Conservation (phyloP, 2,888 invertebrate genomes). For the Caenorhabditis sp. region DNA sequence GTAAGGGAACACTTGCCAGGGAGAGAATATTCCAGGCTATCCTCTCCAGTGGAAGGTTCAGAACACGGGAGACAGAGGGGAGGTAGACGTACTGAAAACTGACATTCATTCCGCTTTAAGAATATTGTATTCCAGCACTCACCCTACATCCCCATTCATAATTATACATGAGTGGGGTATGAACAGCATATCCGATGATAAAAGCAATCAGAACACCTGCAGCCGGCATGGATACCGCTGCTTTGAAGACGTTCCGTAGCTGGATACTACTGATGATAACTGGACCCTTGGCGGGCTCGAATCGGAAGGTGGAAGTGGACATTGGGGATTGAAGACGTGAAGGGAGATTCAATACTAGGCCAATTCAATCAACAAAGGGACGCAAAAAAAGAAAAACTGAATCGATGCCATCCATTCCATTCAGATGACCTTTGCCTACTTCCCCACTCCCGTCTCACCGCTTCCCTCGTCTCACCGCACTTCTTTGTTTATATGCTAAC, state of each 20-base stretch:
- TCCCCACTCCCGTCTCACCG: conserved; percentile 26
- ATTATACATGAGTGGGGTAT: conserved; percentile 62
- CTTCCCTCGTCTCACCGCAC: conserved; percentile 41
- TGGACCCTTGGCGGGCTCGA: conserved; percentile 39
- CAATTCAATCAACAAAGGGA: conserved; percentile 33
- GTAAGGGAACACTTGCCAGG: conserved; percentile 47
- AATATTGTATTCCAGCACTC: conserved; percentile 11
- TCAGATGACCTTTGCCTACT: conserved; percentile 55
- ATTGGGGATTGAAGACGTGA: background rate
- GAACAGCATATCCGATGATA: conserved; percentile 64
- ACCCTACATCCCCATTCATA: conserved; percentile 76
- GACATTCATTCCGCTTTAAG: too few species aligned
- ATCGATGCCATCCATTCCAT: conserved; percentile 52
- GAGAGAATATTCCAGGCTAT: conserved; percentile 67
- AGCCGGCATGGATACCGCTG: conserved; percentile 36
- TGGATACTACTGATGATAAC: conserved; percentile 21
- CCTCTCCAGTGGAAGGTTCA: conserved; percentile 74
- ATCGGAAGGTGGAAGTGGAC: conserved; percentile 33
- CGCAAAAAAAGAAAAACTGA: conserved; percentile 4
- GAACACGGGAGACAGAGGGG: conserved; percentile 73
- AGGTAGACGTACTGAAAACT: conserved; percentile 67
- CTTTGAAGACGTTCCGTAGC: conserved; percentile 34
- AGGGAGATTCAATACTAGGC: conserved; percentile 4
- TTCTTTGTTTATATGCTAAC: conserved; percentile 50
- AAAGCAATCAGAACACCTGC: conserved; percentile 57